These are phyloP conservation scores for Nomada fabriciana DNA, from an alignment of 2,888 invertebrate species.

Conservation along the genomic window DNA sequence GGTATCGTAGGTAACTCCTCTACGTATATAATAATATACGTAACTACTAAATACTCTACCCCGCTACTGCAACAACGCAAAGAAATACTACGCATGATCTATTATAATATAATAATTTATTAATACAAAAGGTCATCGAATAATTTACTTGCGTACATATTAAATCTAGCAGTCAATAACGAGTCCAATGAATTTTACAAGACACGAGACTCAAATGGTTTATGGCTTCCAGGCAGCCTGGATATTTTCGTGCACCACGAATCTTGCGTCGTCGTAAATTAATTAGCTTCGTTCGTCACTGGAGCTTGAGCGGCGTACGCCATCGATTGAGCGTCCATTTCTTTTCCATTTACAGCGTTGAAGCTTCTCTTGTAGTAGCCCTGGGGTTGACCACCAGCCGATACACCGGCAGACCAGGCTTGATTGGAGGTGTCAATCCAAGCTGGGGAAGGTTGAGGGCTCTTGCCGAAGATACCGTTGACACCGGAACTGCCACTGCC, in stretches of 20 bases:
- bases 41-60: too few relatives aligned
- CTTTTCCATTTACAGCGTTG: constrained; percentile 85
- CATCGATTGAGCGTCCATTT: constrained; percentile 88
- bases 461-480: constrained; percentile 78
- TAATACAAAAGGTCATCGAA: constrained; percentile 65
- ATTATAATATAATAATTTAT: constrained; percentile 71
- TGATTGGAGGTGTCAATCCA: constrained; percentile 73
- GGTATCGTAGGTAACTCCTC: too few relatives aligned
- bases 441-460: constrained; percentile 62
- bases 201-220: constrained; percentile 15
- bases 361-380: constrained; percentile 84
- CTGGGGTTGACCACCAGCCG: constrained; percentile 65
- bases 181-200: constrained; percentile 28
- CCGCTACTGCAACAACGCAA: too few relatives aligned
- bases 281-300: constrained; percentile 70
- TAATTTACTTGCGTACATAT: constrained; percentile 75
- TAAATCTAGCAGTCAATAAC: constrained; percentile 76
- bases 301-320: constrained; percentile 90
- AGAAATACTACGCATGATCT: not conserved
- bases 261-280: constrained; percentile 14
- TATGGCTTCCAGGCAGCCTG: constrained; percentile 50
- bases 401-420: constrained; percentile 79
- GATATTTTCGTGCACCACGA: constrained; percentile 14
- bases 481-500: constrained; percentile 83
- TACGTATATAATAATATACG: too few relatives aligned